Evolutionary conservation across 2,113 vertebrate genomes (phyloP), one percentile per base, ranked within the genome.

Genomic region (Labeo catla): DNA sequence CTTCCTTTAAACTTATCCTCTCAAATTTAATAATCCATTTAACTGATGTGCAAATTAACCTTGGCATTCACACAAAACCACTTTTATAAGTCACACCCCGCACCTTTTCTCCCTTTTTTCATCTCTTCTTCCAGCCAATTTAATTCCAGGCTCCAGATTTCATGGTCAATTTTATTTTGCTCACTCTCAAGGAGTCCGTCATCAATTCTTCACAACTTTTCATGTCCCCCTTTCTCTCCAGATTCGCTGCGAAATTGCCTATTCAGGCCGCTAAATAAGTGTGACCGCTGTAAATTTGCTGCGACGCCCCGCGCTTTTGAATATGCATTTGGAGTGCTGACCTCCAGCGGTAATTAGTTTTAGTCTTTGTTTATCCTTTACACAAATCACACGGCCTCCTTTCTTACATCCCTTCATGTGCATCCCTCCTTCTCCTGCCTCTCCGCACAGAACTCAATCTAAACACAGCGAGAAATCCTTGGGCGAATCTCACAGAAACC

Each of bases 201-300:
- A 95, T 95, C 94, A 94, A 94, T 95, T 94, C 93, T 94, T 94
- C 93, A 93, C 93, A 95, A 95, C 93, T 95, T 95, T 93, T 92
- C 93, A 93, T 93, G 93, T 94, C 91, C 87, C 89, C 91, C 59
- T 94, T 95, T 95, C 93, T 95, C 91, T 92, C 85, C 91, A 89
- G 91, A 94, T 93, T 90, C 91, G 80, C 93, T 94, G 93, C 90
- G 84, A 95, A 95, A 94, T 95, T 92, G 91, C 90, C 94, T 89
- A 93, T 95, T 95, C 93, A 94, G 91, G 90, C 91, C 87, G 85
- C 89, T 91, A 93, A 95, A 95, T 92, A 92, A 91, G 88, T 93
- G 94, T 94, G 93, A 95, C 94, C 81, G 91, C 90, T 91, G 86
- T 92, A 93, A 92, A 94, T 92, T 89, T 91, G 85, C 76, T 86